phyloP scores from a whole-genome alignment of 2,797 vertebrate genomes.

The Otolemur crassicaudatus region DNA sequence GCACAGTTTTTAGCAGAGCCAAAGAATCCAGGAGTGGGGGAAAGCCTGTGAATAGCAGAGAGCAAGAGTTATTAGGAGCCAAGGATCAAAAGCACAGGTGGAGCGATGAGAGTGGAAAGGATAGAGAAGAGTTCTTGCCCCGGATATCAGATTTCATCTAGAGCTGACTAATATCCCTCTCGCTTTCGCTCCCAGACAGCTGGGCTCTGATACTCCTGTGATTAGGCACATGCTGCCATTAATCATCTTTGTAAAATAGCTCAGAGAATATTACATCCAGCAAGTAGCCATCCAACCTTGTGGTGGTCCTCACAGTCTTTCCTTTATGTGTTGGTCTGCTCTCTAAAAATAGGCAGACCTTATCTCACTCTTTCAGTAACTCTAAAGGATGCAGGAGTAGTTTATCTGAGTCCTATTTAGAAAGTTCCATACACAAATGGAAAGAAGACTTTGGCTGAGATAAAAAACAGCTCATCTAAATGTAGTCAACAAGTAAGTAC shows the following conservation, averaged over 20 bases:
- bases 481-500: not conserved
- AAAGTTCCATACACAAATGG: not conserved
- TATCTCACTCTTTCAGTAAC: not conserved
- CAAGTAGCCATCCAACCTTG: not conserved
- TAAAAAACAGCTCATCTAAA: slow-evolving; percentile 4
- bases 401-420: not conserved
- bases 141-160: slow-evolving; percentile 30
- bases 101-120: not conserved
- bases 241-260: slow-evolving; percentile 76
- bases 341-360: not conserved
- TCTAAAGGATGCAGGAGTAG: not conserved
- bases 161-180: slow-evolving; percentile 33
- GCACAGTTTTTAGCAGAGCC: not conserved
- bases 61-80: slow-evolving; percentile 4
- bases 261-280: slow-evolving; percentile 36
- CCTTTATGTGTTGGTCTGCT: not conserved
- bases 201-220: slow-evolving; percentile 50
- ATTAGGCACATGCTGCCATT: slow-evolving; percentile 69
- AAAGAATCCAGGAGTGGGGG: not conserved
- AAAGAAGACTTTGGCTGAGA: not conserved
- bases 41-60: not conserved
- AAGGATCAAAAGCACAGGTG: slow-evolving; percentile 6
- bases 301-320: not conserved
- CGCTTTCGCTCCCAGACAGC: slow-evolving; percentile 56
- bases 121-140: not conserved